Conservation (phyloP, 2,797 vertebrate species). For the Nyctibius grandis region DNA sequence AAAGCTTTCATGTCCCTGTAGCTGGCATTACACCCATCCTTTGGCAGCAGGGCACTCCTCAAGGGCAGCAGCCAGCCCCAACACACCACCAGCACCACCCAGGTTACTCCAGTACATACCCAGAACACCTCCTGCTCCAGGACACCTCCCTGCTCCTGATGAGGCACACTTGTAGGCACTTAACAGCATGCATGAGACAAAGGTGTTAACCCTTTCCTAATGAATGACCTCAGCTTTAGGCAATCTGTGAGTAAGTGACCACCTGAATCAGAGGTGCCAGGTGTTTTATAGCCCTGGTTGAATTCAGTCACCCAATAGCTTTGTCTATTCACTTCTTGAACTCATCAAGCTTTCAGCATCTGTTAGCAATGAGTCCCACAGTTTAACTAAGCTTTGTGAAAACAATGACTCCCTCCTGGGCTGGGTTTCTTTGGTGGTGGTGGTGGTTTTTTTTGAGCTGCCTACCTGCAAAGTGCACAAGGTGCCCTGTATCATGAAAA, state of each 20-base stretch:
- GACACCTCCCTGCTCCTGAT: fast-evolving
- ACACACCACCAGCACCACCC: fast-evolving
- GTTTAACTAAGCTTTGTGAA: background rate
- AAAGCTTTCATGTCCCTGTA: background rate
- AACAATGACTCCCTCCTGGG: background rate
- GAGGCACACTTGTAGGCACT: no score
- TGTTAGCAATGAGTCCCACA: background rate
- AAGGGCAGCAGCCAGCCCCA: background rate
- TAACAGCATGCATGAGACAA: fast-evolving
- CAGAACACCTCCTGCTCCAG: background rate
- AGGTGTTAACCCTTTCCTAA: background rate
- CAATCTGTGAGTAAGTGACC: background rate
- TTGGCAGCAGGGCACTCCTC: background rate
- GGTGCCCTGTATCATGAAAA: background rate
- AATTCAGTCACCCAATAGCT: background rate
- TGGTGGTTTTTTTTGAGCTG: background rate
- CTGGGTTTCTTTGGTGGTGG: no score
- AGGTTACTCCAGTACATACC: background rate
- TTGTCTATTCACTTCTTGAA: background rate
- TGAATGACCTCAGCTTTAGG: background rate
- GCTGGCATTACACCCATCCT: background rate
- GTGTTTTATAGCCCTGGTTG: background rate
- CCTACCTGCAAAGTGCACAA: background rate
- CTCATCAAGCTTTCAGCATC: background rate
- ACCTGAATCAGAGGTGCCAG: background rate